These are phyloP conservation scores for Sylvia borin DNA, from an alignment of 2,797 vertebrate genomes.

Conservation along the genomic window DNA sequence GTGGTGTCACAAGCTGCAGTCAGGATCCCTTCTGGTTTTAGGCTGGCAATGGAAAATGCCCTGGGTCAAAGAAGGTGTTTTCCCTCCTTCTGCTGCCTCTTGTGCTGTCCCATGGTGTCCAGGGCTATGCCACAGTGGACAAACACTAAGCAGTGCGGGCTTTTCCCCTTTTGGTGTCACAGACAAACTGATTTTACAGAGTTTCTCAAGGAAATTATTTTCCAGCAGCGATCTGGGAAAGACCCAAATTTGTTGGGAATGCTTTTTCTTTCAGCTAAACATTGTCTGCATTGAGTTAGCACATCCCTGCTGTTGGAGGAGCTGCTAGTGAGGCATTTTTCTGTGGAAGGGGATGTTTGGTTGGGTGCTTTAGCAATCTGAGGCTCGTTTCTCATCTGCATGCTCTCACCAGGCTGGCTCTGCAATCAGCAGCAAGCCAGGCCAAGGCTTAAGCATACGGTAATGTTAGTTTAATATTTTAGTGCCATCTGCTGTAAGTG, in stretches of 20 bases:
- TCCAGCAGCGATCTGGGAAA: conserved; percentile 11
- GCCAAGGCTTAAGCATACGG: conserved; percentile 60
- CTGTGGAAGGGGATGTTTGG: conserved; percentile 7
- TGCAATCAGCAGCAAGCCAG: conserved; percentile 32
- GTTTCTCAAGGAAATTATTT: conserved; percentile 45
- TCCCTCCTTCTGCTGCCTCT: background rate
- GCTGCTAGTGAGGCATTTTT: conserved; percentile 38
- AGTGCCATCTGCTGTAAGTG: conserved; percentile 78
- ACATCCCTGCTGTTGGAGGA: conserved; percentile 11
- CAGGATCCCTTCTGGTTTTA: background rate
- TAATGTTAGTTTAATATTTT: conserved; percentile 76
- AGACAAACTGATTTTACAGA: conserved; percentile 44
- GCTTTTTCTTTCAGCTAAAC: conserved; percentile 24
- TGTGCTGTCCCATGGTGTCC: background rate
- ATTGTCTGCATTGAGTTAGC: background rate
- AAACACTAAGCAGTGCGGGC: background rate
- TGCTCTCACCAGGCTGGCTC: conserved; percentile 57
- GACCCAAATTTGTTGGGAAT: background rate
- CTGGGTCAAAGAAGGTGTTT: background rate
- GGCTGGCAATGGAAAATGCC: background rate
- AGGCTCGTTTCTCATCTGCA: conserved; percentile 46
- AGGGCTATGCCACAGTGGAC: background rate
- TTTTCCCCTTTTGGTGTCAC: background rate
- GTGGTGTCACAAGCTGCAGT: background rate
- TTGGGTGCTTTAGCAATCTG: conserved; percentile 25